Base-by-base conservation (phyloP, 2,888 invertebrate genomes). In the Neoscelio sp. region DNA sequence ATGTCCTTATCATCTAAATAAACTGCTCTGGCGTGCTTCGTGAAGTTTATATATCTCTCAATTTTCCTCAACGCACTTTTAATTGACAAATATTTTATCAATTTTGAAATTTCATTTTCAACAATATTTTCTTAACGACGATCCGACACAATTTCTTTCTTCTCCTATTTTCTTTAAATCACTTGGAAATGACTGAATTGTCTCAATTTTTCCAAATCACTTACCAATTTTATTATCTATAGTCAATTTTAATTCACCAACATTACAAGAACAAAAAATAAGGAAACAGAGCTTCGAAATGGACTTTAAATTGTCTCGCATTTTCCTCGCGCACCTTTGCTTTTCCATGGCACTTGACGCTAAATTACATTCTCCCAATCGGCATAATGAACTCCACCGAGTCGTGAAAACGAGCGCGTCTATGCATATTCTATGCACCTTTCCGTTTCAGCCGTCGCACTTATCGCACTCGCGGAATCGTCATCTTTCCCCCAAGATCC, bases 241-340 rank as follows among this genome's bases (percentile, higher is more conserved):
- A n/a, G n/a, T n/a, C n/a, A 44, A 44, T 44, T 7, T 20, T 18
- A 73, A 73, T 54, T 54, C n/a, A 33, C 71, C 35, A 60, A 62
- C 44, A 62, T 42, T 17, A n/a, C 17, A 23, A 33, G n/a, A 10
- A 13, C 2, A 35, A 52, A 74, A 48, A 65, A 12, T 7, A 54
- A 30, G 35, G 40, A 40, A 60, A 50, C 60, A 46, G 2, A 2
- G 12, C 48, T 48, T 20, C 13, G 62, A 56, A 74, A 74, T 74
- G 58, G 64, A 64, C 65, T 65, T 73, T 35, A 65, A 56, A 74
- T 74, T 74, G 74, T 74, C 56, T 65, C 46, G 58, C 42, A 50
- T 58, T 75, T 50, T 50, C 30, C 10, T 7, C 12, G 8, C 7
- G 12, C 20, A 7, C 10, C 10, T 33, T n/a, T 8, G 26, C 17